These are phyloP conservation scores for Cantharis lateralis DNA, from an alignment of 2,888 invertebrate species.

Conservation along the genomic window DNA sequence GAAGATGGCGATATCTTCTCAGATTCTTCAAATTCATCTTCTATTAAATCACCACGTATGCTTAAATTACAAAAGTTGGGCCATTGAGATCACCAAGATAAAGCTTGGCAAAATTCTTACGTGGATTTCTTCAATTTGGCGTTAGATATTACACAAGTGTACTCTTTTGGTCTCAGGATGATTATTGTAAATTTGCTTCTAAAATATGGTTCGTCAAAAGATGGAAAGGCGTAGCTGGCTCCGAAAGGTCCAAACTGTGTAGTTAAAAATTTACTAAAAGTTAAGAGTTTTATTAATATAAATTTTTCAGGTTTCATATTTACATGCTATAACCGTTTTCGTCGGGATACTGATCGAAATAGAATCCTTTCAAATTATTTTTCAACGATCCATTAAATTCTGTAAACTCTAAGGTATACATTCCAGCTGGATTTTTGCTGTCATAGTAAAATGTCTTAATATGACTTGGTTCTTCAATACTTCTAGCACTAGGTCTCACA, in stretches of 20 bases:
- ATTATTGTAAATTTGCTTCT: background rate
- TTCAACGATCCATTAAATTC: background rate
- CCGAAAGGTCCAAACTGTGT: background rate
- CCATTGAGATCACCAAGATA: too few relatives aligned
- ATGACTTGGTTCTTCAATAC: too few relatives aligned
- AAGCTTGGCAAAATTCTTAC: background rate
- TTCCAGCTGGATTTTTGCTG: background rate
- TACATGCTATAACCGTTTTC: background rate
- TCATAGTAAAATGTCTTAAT: too few relatives aligned
- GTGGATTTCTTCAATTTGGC: background rate
- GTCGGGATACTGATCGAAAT: background rate
- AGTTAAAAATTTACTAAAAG: background rate
- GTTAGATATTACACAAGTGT: background rate
- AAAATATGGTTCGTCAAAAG: background rate
- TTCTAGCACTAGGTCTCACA: too few relatives aligned
- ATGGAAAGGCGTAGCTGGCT: background rate
- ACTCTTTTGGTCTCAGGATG: background rate
- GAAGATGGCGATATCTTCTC: background rate
- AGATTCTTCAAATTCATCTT: background rate
- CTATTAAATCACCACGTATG: background rate
- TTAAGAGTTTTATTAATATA: background rate
- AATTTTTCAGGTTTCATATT: background rate
- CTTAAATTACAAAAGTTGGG: background rate
- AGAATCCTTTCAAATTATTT: background rate
- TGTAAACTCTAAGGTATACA: background rate